A percentile compares a stretch with the other conserved stretches of the same genome.
Conservation (phyloP, 2,888 invertebrate species). For the Beris morrisii region DNA sequence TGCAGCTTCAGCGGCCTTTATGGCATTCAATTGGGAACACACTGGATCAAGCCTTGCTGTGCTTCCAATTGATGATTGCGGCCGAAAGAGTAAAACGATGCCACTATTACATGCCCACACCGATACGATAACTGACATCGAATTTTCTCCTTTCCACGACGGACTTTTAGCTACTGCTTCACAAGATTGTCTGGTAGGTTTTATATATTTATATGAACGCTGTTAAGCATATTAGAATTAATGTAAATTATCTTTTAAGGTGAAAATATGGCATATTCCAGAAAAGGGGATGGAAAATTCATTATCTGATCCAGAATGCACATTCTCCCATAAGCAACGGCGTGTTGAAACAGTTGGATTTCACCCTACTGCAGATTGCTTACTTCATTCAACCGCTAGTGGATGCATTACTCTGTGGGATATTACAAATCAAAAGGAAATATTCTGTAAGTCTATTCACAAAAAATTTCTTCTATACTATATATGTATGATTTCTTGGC, state of each 20-base stretch:
- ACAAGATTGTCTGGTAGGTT: conserved; percentile 75
- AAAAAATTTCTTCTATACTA: neutral
- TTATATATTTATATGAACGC: neutral
- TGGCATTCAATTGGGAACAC: conserved; percentile 95
- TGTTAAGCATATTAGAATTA: neutral
- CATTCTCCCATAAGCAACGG: conserved; percentile 79
- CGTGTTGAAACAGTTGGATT: conserved; percentile 88
- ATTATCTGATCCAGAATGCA: conserved; percentile 75
- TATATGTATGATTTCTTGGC: conserved; percentile 30
- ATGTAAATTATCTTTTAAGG: conserved; percentile 55
- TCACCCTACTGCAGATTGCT: conserved; percentile 86
- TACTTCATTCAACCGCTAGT: conserved; percentile 84
- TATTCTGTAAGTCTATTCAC: conserved; percentile 64
- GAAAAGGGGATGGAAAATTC: conserved; percentile 77
- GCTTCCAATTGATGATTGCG: conserved; percentile 83
- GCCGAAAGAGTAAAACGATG: conserved; percentile 86
- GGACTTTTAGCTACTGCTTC: conserved; percentile 88
- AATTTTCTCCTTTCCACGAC: conserved; percentile 95
- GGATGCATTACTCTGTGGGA: conserved; percentile 86
- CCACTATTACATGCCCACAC: conserved; percentile 82
- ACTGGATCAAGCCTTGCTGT: conserved; percentile 89
- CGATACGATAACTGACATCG: conserved; percentile 92
- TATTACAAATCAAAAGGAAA: conserved; percentile 77
- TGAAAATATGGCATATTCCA: conserved; percentile 90
- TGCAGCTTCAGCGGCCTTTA: conserved; percentile 86